phyloP scores from a whole-genome alignment of 1,140 invertebrate species.

The Branchinecta lindahli region DNA sequence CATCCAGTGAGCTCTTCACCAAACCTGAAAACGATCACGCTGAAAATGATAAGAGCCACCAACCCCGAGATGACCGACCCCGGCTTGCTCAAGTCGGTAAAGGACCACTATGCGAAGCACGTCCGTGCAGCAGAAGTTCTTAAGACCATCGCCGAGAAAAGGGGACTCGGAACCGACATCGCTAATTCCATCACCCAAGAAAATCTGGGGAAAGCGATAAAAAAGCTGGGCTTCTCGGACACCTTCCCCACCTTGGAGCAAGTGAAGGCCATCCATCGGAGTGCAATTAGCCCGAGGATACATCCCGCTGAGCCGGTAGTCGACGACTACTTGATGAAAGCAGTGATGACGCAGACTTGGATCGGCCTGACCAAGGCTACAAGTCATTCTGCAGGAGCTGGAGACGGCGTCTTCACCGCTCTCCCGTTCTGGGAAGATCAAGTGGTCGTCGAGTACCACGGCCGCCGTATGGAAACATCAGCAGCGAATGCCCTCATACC shows the following conservation, averaged over 20 bases:
- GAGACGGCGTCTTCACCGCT: not conserved
- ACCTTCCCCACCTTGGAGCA: not conserved
- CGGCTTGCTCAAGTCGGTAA: not conserved
- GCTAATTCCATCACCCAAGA: not conserved
- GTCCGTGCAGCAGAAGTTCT: not conserved
- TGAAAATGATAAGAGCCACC: not conserved
- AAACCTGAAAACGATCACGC: not conserved
- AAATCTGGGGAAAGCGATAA: not conserved
- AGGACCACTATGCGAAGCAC: not conserved
- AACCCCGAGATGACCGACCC: not conserved
- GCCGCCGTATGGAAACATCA: not conserved
- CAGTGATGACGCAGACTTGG: not conserved
- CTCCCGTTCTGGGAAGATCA: not conserved
- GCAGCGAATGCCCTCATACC: not conserved
- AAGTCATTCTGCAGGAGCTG: not conserved
- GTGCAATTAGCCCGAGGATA: not conserved
- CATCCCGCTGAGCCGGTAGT: not conserved
- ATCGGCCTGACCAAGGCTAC: not conserved
- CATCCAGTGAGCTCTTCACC: not conserved
- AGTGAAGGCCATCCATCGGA: not conserved
- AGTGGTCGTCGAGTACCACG: slow-evolving; percentile 3
- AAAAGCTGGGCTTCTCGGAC: not conserved
- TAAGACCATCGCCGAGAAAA: not conserved
- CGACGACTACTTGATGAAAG: not conserved
- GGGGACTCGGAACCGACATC: not conserved